Evolutionary conservation across 2,888 invertebrate genomes (phyloP).

Genomic region (Antheraea yamamai): DNA sequence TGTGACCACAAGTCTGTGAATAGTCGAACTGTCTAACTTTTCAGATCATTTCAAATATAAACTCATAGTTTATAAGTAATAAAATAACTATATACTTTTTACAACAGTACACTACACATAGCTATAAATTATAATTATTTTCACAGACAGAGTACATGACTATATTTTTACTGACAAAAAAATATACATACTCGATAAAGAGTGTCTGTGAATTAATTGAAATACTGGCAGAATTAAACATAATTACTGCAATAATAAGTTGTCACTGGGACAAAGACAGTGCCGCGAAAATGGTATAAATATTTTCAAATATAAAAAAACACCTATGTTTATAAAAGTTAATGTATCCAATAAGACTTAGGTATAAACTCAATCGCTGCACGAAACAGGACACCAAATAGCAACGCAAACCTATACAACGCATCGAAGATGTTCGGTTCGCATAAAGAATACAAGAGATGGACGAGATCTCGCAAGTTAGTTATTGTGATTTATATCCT

Average conservation of each 20-base stretch:
- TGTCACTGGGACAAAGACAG: neutral
- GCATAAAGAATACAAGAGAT: conserved; percentile 52
- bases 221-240: neutral
- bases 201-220: neutral
- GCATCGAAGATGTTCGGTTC: conserved; percentile 32
- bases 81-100: no score
- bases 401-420: neutral
- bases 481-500: conserved; percentile 21
- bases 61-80: no score
- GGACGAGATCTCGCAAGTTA: conserved; percentile 43
- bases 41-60: no score
- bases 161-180: no score
- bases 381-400: neutral
- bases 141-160: no score
- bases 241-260: neutral
- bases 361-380: neutral
- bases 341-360: neutral
- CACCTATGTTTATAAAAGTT: neutral
- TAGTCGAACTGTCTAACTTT: no score
- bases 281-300: conserved; percentile 34
- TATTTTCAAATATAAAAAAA: conserved; percentile 14
- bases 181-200: no score
- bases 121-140: no score
- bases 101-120: no score
- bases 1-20: no score